These are phyloP conservation scores for Sorex fumeus DNA, from an alignment of 2,113 vertebrate genomes.

Conservation along the genomic window DNA sequence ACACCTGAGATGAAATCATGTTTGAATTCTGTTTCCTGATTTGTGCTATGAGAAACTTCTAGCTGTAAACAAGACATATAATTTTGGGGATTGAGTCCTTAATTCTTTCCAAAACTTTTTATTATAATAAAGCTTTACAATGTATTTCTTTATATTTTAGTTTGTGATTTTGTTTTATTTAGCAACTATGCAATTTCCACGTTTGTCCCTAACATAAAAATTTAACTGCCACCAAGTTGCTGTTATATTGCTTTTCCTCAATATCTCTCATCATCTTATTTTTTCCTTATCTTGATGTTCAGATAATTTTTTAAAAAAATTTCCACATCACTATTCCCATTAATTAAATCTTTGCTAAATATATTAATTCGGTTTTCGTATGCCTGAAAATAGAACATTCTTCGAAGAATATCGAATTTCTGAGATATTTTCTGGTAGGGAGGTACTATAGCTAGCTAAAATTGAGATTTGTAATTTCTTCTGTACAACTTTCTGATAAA, in stretches of 20 bases:
- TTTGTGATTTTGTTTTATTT: slow-evolving; percentile 31
- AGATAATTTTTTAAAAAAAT: slow-evolving; percentile 36
- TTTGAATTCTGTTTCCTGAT: background rate
- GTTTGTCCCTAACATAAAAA: slow-evolving; percentile 28
- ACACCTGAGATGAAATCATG: background rate
- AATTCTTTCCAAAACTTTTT: slow-evolving; percentile 18
- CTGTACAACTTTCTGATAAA: slow-evolving; percentile 68
- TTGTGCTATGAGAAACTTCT: background rate
- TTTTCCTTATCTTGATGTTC: slow-evolving; percentile 7
- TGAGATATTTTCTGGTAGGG: slow-evolving; percentile 75
- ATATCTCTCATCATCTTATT: background rate
- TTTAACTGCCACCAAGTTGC: slow-evolving; percentile 33
- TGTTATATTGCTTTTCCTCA: background rate
- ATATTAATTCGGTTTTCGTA: background rate
- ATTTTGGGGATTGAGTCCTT: background rate
- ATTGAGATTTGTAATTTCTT: background rate
- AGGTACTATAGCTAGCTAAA: slow-evolving; percentile 67
- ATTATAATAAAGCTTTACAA: slow-evolving; percentile 3
- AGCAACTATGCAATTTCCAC: slow-evolving; percentile 20
- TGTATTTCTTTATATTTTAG: slow-evolving; percentile 9
- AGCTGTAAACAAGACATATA: background rate
- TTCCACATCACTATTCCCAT: slow-evolving; percentile 28
- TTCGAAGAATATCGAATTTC: slow-evolving; percentile 54
- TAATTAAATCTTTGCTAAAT: background rate
- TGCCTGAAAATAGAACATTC: slow-evolving; percentile 47